Evolutionary conservation across 2,113 vertebrate genomes (phyloP).

Genomic region (Mustelus asterias): DNA sequence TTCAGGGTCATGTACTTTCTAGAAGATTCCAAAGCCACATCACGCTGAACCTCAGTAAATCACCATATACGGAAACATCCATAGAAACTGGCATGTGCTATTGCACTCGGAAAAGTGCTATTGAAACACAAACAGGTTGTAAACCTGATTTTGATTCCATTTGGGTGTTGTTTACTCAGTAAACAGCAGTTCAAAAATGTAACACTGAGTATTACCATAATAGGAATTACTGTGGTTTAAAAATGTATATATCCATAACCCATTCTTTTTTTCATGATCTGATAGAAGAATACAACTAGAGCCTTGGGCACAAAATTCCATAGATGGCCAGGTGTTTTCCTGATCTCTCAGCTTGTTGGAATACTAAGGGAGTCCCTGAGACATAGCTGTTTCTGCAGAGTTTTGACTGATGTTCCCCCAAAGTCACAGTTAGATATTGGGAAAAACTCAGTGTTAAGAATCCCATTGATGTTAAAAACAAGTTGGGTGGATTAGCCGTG

Average conservation of each 20-base stretch:
- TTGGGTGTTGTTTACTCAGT: neutral
- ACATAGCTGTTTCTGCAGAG: neutral
- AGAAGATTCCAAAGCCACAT: neutral
- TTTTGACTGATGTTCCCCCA: neutral
- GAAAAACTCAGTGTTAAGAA: neutral
- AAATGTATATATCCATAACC: neutral
- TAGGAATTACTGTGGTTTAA: neutral
- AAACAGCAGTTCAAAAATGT: neutral
- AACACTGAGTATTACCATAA: neutral
- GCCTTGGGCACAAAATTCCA: neutral
- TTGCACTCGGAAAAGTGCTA: neutral
- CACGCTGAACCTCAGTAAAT: neutral
- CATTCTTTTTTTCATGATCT: neutral
- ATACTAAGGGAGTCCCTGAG: neutral
- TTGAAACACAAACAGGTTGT: neutral
- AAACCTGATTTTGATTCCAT: neutral
- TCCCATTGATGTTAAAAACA: too few relatives aligned
- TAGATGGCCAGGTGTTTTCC: neutral
- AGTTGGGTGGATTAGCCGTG: too few relatives aligned
- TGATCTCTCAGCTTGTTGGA: neutral
- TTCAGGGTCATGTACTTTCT: conserved; percentile 8
- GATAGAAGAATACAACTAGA: neutral
- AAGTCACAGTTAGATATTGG: neutral
- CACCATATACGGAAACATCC: conserved; percentile 5
- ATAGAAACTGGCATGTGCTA: neutral